These are phyloP conservation scores for Ptychobarbus kaznakovi DNA, from an alignment of 2,797 vertebrate species.

Conservation along the genomic window DNA sequence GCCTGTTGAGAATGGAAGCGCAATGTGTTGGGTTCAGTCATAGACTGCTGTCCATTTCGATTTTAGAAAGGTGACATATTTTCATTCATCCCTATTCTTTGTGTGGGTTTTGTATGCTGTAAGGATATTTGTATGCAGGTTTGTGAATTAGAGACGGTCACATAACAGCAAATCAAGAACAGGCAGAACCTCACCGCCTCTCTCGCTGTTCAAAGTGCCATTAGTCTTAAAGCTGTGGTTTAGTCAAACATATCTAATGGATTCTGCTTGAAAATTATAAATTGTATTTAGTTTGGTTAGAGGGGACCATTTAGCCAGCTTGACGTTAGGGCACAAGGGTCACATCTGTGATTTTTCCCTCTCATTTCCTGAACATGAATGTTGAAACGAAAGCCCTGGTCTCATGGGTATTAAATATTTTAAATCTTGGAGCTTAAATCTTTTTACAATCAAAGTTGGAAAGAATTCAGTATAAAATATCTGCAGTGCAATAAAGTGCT, in stretches of 20 bases:
- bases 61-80: slow-evolving; percentile 45
- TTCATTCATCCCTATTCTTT: not conserved
- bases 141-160: not conserved
- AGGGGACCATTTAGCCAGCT: not conserved
- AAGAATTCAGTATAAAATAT: not conserved
- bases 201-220: not conserved
- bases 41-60: slow-evolving; percentile 41
- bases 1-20: slow-evolving; percentile 20
- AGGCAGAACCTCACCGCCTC: not conserved
- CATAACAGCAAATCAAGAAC: not conserved
- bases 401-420: not conserved
- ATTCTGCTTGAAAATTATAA: slow-evolving; percentile 29
- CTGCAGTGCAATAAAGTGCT: not conserved
- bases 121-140: not conserved
- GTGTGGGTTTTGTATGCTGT: not conserved
- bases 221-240: slow-evolving; percentile 32
- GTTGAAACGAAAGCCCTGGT: slow-evolving; percentile 15
- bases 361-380: not conserved
- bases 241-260: slow-evolving; percentile 30
- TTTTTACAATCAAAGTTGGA: not conserved
- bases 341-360: not conserved
- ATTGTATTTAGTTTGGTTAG: slow-evolving; percentile 23
- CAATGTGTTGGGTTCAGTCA: slow-evolving; percentile 14
- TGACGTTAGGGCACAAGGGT: slow-evolving; percentile 10
- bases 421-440: slow-evolving; percentile 1